phyloP scores from a whole-genome alignment of 2,113 vertebrate species.

The Puntigrus tetrazona region DNA sequence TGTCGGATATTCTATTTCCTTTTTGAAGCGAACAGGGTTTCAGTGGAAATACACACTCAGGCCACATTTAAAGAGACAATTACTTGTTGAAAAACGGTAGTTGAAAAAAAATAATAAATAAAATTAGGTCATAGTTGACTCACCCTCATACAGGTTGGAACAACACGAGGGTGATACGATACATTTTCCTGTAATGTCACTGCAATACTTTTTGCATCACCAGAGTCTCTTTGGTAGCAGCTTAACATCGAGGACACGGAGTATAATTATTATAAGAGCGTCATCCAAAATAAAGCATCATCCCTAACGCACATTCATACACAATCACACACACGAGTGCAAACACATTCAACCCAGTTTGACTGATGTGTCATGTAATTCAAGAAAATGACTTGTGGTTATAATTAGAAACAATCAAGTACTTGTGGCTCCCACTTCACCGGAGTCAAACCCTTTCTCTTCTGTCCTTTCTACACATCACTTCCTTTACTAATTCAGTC shows the following conservation, averaged over 20 bases:
- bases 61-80: background rate
- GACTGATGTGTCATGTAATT: conserved; percentile 26
- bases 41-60: background rate
- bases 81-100: background rate
- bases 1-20: background rate
- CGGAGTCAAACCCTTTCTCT: background rate
- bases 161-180: background rate
- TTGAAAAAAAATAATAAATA: background rate
- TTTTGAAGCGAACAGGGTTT: background rate
- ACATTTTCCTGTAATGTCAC: no score
- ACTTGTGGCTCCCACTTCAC: background rate
- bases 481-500: conserved; percentile 13
- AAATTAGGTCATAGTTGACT: background rate
- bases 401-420: conserved; percentile 21
- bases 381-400: background rate
- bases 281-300: background rate
- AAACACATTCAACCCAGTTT: background rate
- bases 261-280: no score
- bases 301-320: background rate
- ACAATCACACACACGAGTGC: background rate
- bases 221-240: background rate
- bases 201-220: background rate
- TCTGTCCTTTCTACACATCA: conserved; percentile 4
- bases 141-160: background rate
- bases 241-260: background rate